Evolutionary conservation across 2,888 invertebrate species (phyloP), one percentile per base, ranked within the genome.

Genomic region (Dryocosmus kuriphilus): DNA sequence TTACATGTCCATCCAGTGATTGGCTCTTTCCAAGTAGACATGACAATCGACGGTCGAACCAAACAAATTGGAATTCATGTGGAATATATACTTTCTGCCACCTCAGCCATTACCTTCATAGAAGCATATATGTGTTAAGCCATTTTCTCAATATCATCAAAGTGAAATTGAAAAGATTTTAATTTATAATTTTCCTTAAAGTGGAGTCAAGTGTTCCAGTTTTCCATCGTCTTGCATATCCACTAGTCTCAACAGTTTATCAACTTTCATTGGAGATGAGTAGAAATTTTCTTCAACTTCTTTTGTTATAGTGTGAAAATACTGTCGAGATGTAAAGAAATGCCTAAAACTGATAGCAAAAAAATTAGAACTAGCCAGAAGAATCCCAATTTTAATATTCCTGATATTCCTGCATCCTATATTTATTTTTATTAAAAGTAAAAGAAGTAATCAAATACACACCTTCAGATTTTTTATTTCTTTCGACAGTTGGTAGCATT

Each of bases 91-190:
- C 93, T 89, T 1, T 96, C 91, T 5, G 94, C 86, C 74, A 94
- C 93, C 87, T 97, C 96, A 0, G 94, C 95, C 22, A 96, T 87
- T 9, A 95, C 94, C 91, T 97, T 96, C 0, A 96, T 95, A 88
- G 94, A 95, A 0, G 95, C 93, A 90, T 96, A 90, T 96, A 96
- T 0, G 95, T 95, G 89, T 96, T 96, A 0, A 96, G 96, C 90
- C 94, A 95, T 32, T 91, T 89, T 0, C 90, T 92, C 4, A 93
- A 82, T 22, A 94, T n/a, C n/a, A n/a, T n/a, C n/a, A n/a, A n/a
- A n/a, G n/a, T n/a, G n/a, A n/a, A n/a, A n/a, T n/a, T n/a, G n/a
- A n/a, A n/a, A n/a, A n/a, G n/a, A n/a, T n/a, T n/a, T n/a, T n/a
- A n/a, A n/a, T n/a, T n/a, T n/a, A n/a, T n/a, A 30, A 35, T 46